Evolutionary conservation across 2,888 invertebrate genomes (phyloP), one percentile per base, ranked within the genome.

Genomic region (Pediacus dermestoides): DNA sequence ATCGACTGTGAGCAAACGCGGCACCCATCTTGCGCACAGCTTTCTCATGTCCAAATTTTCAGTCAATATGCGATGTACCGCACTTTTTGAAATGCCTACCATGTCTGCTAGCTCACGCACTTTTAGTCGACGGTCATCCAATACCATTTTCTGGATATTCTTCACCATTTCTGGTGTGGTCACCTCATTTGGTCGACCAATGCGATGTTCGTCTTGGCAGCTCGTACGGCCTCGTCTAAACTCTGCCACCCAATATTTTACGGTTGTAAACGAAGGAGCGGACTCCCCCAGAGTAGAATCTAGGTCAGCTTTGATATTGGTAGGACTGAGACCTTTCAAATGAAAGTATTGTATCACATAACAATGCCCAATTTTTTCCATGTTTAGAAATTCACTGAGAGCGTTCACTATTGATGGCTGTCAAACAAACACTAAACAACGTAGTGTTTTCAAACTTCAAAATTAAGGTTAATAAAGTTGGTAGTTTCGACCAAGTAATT

Each of bases 1-100:
- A 6, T 13, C 52, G 15, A 44, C 16, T 37, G 48, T 43, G 31
- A 53, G 44, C 30, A 48, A 44, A 26, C 39, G 45, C 41, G 46
- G 49, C 44, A 60, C 45, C 49, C 48, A 57, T 48, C 52, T 31
- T 33, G 50, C 53, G 11, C 44, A 46, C 33, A 50, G 42, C 44
- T 53, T 54, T 44, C 32, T 50, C 51, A 53, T 43, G 26, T 37
- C 44, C 35, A 53, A 54, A 46, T 41, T 25, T 47, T 55, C 27
- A 44, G 34, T 23, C 12, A 50, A 38, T n/a, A n/a, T n/a, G n/a
- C n/a, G n/a, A n/a, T n/a, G n/a, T n/a, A n/a, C n/a, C n/a, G 10
- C 13, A 8, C 27, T 12, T 14, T n/a, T 12, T 28, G 12, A 42
- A 13, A 32, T 38, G 28, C 28, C 22, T 34, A 16, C 21, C 9